Conservation (phyloP, 1,140 invertebrate genomes). For the Spodoptera frugiperda region DNA sequence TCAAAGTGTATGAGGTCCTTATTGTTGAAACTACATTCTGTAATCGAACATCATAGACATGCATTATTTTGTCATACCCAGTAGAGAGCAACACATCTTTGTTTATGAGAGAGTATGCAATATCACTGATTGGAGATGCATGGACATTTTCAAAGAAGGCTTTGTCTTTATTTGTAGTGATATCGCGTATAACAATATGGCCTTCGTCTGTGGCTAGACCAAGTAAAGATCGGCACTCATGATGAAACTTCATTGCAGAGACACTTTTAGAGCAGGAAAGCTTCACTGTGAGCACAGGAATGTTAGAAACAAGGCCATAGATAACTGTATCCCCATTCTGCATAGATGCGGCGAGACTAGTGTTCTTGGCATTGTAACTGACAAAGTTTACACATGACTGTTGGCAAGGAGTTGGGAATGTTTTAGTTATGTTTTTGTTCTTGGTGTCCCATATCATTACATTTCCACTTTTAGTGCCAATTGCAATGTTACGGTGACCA, state of each 20-base stretch:
- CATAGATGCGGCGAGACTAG: constrained; percentile 78
- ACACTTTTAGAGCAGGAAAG: constrained; percentile 78
- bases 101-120: constrained; percentile 81
- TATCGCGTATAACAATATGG: constrained; percentile 79
- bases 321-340: constrained; percentile 83
- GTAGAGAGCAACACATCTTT: constrained; percentile 81
- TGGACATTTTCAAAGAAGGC: constrained; percentile 81
- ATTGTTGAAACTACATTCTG: constrained; percentile 80
- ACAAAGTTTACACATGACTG: constrained; percentile 75
- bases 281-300: constrained; percentile 78
- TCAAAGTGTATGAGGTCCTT: constrained; percentile 75
- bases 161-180: constrained; percentile 83
- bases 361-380: constrained; percentile 85
- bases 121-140: constrained; percentile 81
- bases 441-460: constrained; percentile 85
- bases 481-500: constrained; percentile 78
- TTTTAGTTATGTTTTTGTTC: constrained; percentile 79
- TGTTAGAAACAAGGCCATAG: constrained; percentile 80
- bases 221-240: constrained; percentile 77
- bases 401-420: constrained; percentile 73
- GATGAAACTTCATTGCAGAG: constrained; percentile 82
- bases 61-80: constrained; percentile 82
- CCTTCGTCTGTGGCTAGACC: constrained; percentile 84
- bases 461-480: constrained; percentile 80
- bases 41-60: constrained; percentile 81